Conservation (phyloP, 2,113 vertebrate species). For the Myiagra hebetior region DNA sequence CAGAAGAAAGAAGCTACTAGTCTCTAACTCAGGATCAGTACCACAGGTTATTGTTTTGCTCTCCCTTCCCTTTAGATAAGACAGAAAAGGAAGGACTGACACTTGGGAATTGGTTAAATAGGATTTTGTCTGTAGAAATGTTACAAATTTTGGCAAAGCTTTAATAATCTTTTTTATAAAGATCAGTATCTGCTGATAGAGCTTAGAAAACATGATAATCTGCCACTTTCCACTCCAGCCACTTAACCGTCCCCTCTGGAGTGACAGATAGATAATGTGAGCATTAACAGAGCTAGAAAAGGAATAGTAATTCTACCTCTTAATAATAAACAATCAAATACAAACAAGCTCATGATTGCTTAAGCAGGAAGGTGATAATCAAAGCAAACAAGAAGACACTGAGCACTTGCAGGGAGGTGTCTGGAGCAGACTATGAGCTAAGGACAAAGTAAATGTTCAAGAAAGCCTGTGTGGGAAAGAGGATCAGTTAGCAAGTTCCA, state of each 20-base stretch:
- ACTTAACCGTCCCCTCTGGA: not conserved
- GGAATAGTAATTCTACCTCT: not conserved
- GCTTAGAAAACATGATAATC: not conserved
- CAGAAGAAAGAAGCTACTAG: not conserved
- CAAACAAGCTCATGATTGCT: not conserved
- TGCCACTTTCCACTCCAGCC: not conserved
- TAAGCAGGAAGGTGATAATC: not conserved
- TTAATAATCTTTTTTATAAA: not conserved
- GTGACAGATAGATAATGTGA: not conserved
- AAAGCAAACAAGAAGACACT: not conserved
- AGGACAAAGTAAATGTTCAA: not conserved
- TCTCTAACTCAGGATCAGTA: not conserved
- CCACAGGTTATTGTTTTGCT: not conserved
- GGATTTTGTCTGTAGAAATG: not conserved
- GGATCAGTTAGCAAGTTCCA: not conserved
- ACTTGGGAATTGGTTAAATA: not conserved
- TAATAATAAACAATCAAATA: not conserved
- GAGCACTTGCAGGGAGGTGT: not conserved
- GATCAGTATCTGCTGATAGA: not conserved
- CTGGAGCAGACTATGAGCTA: not conserved
- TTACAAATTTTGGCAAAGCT: not conserved
- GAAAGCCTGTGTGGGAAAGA: not conserved
- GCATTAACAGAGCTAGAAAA: not conserved
- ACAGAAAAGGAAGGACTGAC: not conserved
- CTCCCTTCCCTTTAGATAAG: not conserved